Evolutionary conservation across 2,888 invertebrate species (phyloP), one percentile per base, ranked within the genome.

Genomic region (Dicranocentrus wangi): DNA sequence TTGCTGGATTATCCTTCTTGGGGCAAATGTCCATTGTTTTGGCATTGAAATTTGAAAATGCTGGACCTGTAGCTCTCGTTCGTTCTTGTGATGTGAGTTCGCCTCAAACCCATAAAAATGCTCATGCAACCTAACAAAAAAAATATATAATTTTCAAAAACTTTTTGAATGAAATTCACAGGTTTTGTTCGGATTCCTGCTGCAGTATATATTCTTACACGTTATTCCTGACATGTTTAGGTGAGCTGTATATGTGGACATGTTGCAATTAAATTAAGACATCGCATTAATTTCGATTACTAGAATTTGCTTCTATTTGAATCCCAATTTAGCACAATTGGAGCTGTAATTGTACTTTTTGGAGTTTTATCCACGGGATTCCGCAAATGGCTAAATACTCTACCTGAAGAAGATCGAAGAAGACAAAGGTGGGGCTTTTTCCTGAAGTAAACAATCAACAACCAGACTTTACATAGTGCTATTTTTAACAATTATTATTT

Each of bases 51-150:
- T 83, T 83, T 58, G 83, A 83, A 21, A 71, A 83, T 21, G 96
- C 96, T 7, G 96, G 96, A 0, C 95, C 96, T 23, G 96, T 96
- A 1, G 94, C 96, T 0, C 95, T 96, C 82, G 95, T 96, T 15
- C 91, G 96, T 27, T 95, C 95, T 75, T 94, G 94, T 15, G 96
- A 96, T 88, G 39, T 39, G 13, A 7, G 39, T 39, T 39, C 13
- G n/a, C n/a, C n/a, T n/a, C n/a, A n/a, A n/a, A n/a, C n/a, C n/a
- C n/a, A n/a, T n/a, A n/a, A n/a, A n/a, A n/a, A n/a, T n/a, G n/a
- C n/a, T n/a, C n/a, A n/a, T n/a, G n/a, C n/a, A n/a, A n/a, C n/a
- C n/a, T n/a, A n/a, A n/a, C n/a, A n/a, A n/a, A 13, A 39, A 39
- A 13, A 5, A 39, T 39, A 39, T 39, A 39, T 13, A 39, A 39